Percentiles rank a stretch among this genome's conserved stretches.
These are phyloP conservation scores for Oryctes rhinoceros DNA, from an alignment of 1,140 invertebrate species.

Conservation along the genomic window DNA sequence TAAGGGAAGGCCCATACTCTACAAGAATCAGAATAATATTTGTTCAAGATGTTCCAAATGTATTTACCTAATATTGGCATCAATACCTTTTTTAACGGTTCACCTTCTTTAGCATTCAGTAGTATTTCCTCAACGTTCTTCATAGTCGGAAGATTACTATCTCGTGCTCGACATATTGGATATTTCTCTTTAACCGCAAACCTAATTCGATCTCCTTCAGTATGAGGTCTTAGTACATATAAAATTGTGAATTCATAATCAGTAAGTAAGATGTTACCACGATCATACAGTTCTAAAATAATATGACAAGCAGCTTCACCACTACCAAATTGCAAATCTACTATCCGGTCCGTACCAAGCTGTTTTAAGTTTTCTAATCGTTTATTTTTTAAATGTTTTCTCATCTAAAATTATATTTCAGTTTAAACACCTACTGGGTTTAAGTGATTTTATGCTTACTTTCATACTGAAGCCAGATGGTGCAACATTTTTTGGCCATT, in stretches of 20 bases:
- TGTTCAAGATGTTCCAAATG: slow-evolving; percentile 32
- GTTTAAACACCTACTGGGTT: background rate
- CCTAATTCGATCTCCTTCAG: slow-evolving; percentile 91
- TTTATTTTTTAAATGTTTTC: slow-evolving; percentile 98
- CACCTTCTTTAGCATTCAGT: slow-evolving; percentile 73
- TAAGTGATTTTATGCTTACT: slow-evolving; percentile 61
- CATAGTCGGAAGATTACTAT: slow-evolving; percentile 63
- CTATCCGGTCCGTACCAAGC: slow-evolving; percentile 87
- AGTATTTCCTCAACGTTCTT: slow-evolving; percentile 66
- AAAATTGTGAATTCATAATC: slow-evolving; percentile 92
- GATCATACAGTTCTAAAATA: slow-evolving; percentile 95
- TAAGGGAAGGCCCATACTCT: slow-evolving; percentile 89
- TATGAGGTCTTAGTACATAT: slow-evolving; percentile 92
- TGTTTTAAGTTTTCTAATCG: slow-evolving; percentile 87
- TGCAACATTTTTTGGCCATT: slow-evolving; percentile 97
- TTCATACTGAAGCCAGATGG: slow-evolving; percentile 99
- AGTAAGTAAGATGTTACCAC: slow-evolving; percentile 95
- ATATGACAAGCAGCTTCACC: slow-evolving; percentile 95
- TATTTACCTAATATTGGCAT: slow-evolving; percentile 78
- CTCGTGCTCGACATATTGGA: slow-evolving; percentile 79
- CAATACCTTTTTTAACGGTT: slow-evolving; percentile 86
- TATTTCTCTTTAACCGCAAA: slow-evolving; percentile 94
- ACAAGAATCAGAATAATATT: slow-evolving; percentile 44
- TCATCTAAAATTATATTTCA: slow-evolving; percentile 70
- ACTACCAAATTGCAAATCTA: slow-evolving; percentile 94